Conservation (phyloP, 1,140 invertebrate genomes). For the Cheumatopsyche charites region DNA sequence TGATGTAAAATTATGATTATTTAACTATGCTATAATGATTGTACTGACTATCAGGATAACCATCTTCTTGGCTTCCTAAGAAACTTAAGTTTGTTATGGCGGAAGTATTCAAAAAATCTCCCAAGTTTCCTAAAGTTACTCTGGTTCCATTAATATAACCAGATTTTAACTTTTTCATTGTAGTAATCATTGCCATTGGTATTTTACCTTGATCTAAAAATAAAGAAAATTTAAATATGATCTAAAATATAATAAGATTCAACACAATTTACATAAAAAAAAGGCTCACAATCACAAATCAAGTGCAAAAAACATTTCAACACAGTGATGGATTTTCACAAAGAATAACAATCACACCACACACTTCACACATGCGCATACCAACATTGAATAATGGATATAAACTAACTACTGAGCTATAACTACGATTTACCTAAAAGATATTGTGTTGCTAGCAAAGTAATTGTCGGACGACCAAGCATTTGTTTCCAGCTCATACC, state of each 20-base stretch:
- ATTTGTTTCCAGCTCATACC: conserved; percentile 92
- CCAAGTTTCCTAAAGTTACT: conserved; percentile 88
- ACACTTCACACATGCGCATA: not conserved
- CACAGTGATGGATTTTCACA: not conserved
- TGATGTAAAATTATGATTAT: not conserved
- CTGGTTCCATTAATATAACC: conserved; percentile 98
- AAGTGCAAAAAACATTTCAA: not conserved
- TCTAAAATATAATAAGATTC: not conserved
- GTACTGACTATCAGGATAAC: conserved; percentile 76
- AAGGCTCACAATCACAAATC: no score
- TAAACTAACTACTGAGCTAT: not conserved
- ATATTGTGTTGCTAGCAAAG: conserved; percentile 78
- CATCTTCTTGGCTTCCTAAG: conserved; percentile 88
- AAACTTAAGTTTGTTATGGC: conserved; percentile 96
- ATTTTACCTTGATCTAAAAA: conserved; percentile 89
- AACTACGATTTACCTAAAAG: conserved; percentile 71
- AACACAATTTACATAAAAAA: no score
- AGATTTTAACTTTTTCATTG: conserved; percentile 97
- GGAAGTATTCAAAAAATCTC: conserved; percentile 93
- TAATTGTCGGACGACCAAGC: conserved; percentile 88
- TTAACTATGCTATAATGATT: no score
- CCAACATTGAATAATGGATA: not conserved
- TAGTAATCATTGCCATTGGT: conserved; percentile 92
- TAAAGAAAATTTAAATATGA: not conserved
- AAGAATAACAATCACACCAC: not conserved